Evolutionary conservation across 2,113 vertebrate genomes (phyloP).

Genomic region (Albula goreensis): DNA sequence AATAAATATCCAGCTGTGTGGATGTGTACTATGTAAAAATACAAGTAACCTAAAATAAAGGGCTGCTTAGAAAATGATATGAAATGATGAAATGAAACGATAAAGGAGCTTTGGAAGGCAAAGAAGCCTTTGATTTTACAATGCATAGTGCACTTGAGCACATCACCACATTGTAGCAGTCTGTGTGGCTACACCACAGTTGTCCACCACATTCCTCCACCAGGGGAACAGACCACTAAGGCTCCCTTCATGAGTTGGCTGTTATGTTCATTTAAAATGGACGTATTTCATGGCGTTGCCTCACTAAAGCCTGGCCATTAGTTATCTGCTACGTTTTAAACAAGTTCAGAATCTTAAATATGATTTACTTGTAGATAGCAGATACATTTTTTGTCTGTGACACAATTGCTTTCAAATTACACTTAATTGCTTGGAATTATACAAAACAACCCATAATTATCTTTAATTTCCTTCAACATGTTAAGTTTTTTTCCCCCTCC

Average conservation of each 20-base stretch:
- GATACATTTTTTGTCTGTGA: slow-evolving; percentile 31
- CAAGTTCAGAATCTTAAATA: slow-evolving; percentile 12
- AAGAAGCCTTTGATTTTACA: not conserved
- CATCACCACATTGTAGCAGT: too few species aligned
- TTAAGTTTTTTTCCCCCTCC: slow-evolving; percentile 52
- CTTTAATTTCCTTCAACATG: slow-evolving; percentile 57
- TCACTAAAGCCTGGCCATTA: slow-evolving; percentile 33
- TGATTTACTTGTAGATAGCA: slow-evolving; percentile 38
- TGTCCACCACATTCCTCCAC: not conserved
- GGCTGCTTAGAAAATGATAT: not conserved
- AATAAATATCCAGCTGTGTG: not conserved
- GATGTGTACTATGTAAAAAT: not conserved
- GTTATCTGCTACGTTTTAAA: slow-evolving; percentile 21
- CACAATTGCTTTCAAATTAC: slow-evolving; percentile 53
- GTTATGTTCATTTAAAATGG: slow-evolving; percentile 35
- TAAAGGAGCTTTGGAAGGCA: not conserved
- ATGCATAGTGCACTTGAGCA: not conserved
- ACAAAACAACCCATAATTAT: slow-evolving; percentile 60
- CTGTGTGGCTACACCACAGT: too few species aligned
- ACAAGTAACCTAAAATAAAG: not conserved
- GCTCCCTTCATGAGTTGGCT: slow-evolving; percentile 17
- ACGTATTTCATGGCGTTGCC: slow-evolving; percentile 21
- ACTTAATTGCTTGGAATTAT: slow-evolving; percentile 61
- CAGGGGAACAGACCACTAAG: not conserved
- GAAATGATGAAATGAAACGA: not conserved